Conservation (phyloP, 2,888 invertebrate species). For the Hyposoter dolosus region DNA sequence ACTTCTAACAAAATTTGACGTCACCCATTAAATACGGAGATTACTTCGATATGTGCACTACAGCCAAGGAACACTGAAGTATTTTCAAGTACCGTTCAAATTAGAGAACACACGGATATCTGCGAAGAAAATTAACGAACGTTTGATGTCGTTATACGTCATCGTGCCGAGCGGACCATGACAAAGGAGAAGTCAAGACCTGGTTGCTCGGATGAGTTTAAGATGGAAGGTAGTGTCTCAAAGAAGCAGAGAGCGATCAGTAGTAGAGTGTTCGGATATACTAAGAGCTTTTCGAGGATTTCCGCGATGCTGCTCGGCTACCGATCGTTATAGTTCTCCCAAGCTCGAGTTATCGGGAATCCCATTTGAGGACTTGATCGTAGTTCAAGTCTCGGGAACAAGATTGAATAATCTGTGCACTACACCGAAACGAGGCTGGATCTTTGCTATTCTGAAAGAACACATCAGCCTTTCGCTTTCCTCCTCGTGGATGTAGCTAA, state of each 20-base stretch:
- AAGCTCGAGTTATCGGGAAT: slow-evolving; percentile 48
- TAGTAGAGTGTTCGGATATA: neutral
- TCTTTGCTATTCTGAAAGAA: neutral
- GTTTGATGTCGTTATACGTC: slow-evolving; percentile 45
- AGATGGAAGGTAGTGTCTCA: slow-evolving; percentile 29
- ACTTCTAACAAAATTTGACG: neutral
- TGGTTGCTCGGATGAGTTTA: neutral
- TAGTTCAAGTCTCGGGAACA: neutral
- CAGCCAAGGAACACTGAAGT: neutral
- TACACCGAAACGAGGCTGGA: neutral
- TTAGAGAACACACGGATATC: slow-evolving; percentile 31
- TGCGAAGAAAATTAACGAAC: slow-evolving; percentile 48
- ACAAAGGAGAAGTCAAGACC: slow-evolving; percentile 13
- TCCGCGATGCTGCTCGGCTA: slow-evolving; percentile 22
- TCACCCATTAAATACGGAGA: neutral
- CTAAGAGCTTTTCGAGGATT: slow-evolving; percentile 24
- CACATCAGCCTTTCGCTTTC: neutral
- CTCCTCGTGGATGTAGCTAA: neutral
- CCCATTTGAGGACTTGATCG: slow-evolving; percentile 22
- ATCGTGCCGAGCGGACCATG: neutral
- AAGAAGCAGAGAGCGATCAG: neutral
- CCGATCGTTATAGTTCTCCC: slow-evolving; percentile 31
- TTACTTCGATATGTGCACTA: neutral
- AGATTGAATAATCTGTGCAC: slow-evolving; percentile 19
- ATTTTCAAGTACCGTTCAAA: neutral